Base-by-base conservation (phyloP, 2,797 vertebrate genomes). In the Aeoliscus strigatus region DNA sequence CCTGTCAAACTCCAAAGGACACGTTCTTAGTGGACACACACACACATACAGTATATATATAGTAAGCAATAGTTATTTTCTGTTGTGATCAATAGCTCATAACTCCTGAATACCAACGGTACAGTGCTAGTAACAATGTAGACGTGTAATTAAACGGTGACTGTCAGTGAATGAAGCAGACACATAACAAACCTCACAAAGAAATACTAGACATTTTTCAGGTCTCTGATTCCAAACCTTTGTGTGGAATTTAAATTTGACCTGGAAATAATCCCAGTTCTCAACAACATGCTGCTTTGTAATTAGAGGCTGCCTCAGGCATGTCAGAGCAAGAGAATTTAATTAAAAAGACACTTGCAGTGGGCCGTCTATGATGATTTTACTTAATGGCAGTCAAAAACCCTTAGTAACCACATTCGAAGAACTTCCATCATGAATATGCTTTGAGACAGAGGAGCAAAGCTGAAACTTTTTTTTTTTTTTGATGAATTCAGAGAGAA, bases 271-370 rank as follows among this genome's bases (percentile, higher is more conserved):
- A 77, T 66, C 73, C 74, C 38, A 31, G 10, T 68, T 75, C 68
- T 80, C 46, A 77, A 72, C 56, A 70, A 73, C 60, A 60, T 73
- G 73, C 46, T 65, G 76, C 77, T 79, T 75, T 69, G 52, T 80
- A 77, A 84, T 87, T 79, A 79, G 26, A 68, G 59, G 40, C 49
- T 29, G 51, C 62, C 62, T 70, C 32, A 11, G 41, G 51, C 72
- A 15, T 65, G 80, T 70, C 57, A 36, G 59, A 75, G 75, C 43
- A 73, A 71, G 44, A 53, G 46, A 47, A 61, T 79, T 66, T 75
- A 71, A 77, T 81, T 69, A 65, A 78, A 75, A 73, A 63, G 66
- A 59, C n/a, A 64, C 56, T 75, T 54, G n/a, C n/a, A n/a, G 62
- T 59, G 35, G 47, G 45, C 34, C 8, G 12, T 64, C 41, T 43